phyloP scores from a whole-genome alignment of 1,140 invertebrate genomes.

The Carposina sasakii region DNA sequence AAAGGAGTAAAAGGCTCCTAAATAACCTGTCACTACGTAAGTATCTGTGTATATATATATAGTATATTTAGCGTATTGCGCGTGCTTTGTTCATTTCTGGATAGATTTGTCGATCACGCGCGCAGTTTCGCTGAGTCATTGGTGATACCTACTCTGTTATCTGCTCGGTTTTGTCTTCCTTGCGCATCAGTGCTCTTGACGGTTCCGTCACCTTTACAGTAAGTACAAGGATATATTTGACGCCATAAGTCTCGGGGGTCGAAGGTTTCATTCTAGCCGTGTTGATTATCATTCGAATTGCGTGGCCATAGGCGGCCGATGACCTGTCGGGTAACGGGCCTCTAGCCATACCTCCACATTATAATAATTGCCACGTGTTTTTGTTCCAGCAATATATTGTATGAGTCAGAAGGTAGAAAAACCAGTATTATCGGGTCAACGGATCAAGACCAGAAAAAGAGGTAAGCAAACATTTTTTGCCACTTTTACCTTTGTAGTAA shows the following conservation, averaged over 20 bases:
- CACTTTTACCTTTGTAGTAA: too few species aligned
- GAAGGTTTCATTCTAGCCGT: constrained; percentile 17
- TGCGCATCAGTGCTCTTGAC: constrained; percentile 13
- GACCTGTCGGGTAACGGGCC: constrained; percentile 43
- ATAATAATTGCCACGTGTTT: constrained; percentile 68
- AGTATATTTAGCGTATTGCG: constrained; percentile 30
- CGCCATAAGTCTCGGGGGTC: constrained; percentile 30
- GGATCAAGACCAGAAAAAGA: constrained; percentile 99
- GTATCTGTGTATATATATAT: constrained; percentile 45
- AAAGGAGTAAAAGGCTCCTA: constrained; percentile 74
- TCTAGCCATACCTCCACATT: constrained; percentile 23
- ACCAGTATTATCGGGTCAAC: constrained; percentile 99
- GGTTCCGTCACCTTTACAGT: constrained; percentile 30
- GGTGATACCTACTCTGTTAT: constrained; percentile 30
- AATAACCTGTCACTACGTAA: constrained; percentile 72
- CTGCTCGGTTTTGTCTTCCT: constrained; percentile 19
- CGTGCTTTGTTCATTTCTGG: constrained; percentile 11
- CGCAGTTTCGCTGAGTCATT: constrained; percentile 46
- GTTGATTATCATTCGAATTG: constrained; percentile 17
- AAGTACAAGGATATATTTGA: constrained; percentile 35
- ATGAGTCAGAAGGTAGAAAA: constrained; percentile 99
- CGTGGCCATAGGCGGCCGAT: constrained; percentile 45
- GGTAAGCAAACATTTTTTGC: too few species aligned
- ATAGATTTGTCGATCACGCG: not conserved
- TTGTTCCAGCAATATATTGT: constrained; percentile 93